Evolutionary conservation across 2,797 vertebrate genomes (phyloP).

Genomic region (Acanthurus lineatus): DNA sequence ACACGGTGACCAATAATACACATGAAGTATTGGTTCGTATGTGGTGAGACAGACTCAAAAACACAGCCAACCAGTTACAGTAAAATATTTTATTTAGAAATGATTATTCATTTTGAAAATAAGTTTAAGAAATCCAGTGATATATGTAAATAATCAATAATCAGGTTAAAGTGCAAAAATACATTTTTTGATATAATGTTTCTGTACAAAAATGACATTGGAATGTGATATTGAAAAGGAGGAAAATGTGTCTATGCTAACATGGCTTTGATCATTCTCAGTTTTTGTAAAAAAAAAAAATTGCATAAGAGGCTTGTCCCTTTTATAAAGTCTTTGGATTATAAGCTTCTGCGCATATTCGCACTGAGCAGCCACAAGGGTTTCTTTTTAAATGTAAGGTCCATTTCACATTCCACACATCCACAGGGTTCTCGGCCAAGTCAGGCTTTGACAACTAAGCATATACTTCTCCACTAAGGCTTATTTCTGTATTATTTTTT

Average conservation of each 20-base stretch:
- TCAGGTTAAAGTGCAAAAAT: slow-evolving; percentile 99
- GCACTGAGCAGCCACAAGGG: slow-evolving; percentile 35
- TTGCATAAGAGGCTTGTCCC: slow-evolving; percentile 65
- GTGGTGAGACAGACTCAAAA: neutral
- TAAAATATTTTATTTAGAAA: slow-evolving; percentile 91
- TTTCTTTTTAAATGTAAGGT: slow-evolving; percentile 24
- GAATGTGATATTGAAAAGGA: slow-evolving; percentile 84
- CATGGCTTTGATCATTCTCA: slow-evolving; percentile 75
- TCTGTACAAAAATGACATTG: slow-evolving; percentile 90
- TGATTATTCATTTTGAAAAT: slow-evolving; percentile 95
- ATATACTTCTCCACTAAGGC: slow-evolving; percentile 18
- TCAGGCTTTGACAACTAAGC: slow-evolving; percentile 43
- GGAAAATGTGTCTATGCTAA: slow-evolving; percentile 55
- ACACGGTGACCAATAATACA: no score
- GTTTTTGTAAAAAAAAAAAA: slow-evolving; percentile 44
- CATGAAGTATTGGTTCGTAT: no score
- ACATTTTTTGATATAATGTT: slow-evolving; percentile 88
- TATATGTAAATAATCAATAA: slow-evolving; percentile 98
- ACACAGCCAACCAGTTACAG: slow-evolving; percentile 20
- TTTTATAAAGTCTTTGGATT: slow-evolving; percentile 59
- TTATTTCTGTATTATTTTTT: slow-evolving; percentile 36
- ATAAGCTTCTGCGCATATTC: slow-evolving; percentile 41
- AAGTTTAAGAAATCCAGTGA: slow-evolving; percentile 96
- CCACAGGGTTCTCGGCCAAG: slow-evolving; percentile 29
- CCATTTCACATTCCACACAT: slow-evolving; percentile 68